A percentile compares a stretch with the other conserved stretches of the same genome.
These are phyloP conservation scores for Lepisosteus oculatus DNA, from an alignment of 2,113 vertebrate species.

Conservation along the genomic window DNA sequence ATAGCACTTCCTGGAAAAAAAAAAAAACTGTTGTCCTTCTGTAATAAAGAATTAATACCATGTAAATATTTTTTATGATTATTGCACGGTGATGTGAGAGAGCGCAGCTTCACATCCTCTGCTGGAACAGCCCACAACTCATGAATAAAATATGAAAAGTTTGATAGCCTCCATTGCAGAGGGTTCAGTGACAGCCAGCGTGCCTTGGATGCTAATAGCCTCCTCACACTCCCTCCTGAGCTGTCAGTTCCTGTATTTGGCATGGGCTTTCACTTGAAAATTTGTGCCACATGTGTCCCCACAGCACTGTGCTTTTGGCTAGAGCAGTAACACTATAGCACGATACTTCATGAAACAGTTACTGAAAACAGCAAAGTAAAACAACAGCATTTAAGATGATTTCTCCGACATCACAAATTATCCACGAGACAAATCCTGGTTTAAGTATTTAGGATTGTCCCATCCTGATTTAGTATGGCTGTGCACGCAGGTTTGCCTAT, in stretches of 20 bases:
- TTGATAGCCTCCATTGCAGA: conserved; percentile 78
- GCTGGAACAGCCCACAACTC: conserved; percentile 74
- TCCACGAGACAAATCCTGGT: too few species aligned
- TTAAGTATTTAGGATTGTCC: too few species aligned
- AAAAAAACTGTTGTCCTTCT: conserved; percentile 48
- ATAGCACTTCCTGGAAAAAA: conserved; percentile 44
- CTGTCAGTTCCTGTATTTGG: conserved; percentile 54
- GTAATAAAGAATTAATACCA: conserved; percentile 52
- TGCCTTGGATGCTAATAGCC: conserved; percentile 58
- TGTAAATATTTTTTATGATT: conserved; percentile 48
- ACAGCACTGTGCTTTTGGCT: conserved; percentile 36
- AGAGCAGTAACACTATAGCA: not conserved
- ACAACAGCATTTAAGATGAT: not conserved
- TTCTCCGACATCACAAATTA: not conserved
- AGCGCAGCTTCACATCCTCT: conserved; percentile 75
- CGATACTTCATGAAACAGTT: not conserved
- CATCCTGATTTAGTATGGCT: too few species aligned
- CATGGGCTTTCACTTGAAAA: conserved; percentile 53
- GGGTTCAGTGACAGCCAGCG: conserved; percentile 63
- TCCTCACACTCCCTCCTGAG: conserved; percentile 28
- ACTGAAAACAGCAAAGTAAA: not conserved
- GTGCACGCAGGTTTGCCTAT: too few species aligned
- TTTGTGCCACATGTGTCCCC: conserved; percentile 47
- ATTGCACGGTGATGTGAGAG: conserved; percentile 63
- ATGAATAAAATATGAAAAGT: conserved; percentile 94